Conservation (phyloP, 2,113 vertebrate genomes). For the Balaenoptera acutorostrata region DNA sequence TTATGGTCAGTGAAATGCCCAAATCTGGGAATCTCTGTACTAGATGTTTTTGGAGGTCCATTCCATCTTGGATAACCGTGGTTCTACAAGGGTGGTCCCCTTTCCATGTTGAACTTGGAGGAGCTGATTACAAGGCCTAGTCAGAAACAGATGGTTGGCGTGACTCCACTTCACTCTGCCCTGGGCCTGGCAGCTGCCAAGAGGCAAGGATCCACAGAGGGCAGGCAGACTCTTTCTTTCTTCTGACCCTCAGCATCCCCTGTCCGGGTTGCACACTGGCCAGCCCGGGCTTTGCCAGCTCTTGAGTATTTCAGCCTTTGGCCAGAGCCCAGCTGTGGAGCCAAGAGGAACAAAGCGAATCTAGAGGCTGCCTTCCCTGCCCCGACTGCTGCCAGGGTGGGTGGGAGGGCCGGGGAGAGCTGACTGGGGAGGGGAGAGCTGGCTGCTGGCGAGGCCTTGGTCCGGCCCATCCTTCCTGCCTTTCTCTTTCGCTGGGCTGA, state of each 20-base stretch:
- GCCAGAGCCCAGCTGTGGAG: neutral
- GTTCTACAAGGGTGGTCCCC: neutral
- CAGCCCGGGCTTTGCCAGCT: neutral
- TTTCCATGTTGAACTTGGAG: neutral
- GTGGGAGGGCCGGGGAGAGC: neutral
- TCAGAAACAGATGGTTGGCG: neutral
- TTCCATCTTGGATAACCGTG: neutral
- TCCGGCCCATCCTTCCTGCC: neutral
- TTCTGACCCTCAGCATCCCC: neutral
- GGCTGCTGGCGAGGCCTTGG: neutral
- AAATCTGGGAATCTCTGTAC: neutral
- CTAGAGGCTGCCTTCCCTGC: neutral
- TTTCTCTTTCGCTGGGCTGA: neutral
- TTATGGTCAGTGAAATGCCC: neutral
- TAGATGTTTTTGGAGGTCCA: neutral
- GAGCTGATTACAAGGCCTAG: neutral
- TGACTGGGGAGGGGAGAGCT: neutral
- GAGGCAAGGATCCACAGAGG: neutral
- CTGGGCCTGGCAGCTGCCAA: neutral
- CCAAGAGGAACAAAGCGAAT: neutral
- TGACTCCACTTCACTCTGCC: neutral
- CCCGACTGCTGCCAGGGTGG: neutral
- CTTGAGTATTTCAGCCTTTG: neutral
- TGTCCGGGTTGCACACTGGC: neutral
- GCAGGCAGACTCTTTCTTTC: neutral